These are phyloP conservation scores for Mamestra configurata DNA, from an alignment of 1,140 invertebrate genomes.

Conservation along the genomic window DNA sequence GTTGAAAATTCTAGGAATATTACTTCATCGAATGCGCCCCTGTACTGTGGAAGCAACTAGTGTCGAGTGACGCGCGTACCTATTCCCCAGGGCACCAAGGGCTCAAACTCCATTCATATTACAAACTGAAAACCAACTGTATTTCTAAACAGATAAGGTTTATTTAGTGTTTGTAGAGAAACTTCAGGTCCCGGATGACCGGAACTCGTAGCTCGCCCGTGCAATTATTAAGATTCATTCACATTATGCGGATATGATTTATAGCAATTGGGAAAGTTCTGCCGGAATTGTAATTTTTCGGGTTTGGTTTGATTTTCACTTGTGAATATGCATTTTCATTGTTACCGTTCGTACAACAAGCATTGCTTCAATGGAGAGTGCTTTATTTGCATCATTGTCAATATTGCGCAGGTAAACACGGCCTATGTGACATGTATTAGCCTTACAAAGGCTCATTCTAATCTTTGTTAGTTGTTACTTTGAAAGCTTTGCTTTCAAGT, in stretches of 20 bases:
- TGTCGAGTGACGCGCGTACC: not conserved
- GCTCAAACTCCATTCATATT: constrained; percentile 5
- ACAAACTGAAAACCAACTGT: constrained; percentile 21
- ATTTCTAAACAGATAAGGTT: not conserved
- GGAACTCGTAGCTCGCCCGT: constrained; percentile 20
- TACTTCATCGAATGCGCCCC: not conserved
- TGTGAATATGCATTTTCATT: not conserved
- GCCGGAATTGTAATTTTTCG: not conserved
- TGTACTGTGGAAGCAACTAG: constrained; percentile 47
- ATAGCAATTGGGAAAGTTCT: not conserved
- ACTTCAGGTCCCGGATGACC: constrained; percentile 30
- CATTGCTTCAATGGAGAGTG: too few species aligned
- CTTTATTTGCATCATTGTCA: too few species aligned
- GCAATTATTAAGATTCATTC: constrained; percentile 37
- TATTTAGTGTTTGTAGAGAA: not conserved
- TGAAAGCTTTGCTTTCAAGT: too few species aligned
- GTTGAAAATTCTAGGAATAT: constrained; percentile 26
- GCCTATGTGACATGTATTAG: too few species aligned
- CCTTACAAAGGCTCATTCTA: too few species aligned
- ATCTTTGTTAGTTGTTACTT: too few species aligned
- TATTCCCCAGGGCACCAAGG: not conserved
- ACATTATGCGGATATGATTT: constrained; percentile 25
- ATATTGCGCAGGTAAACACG: too few species aligned
- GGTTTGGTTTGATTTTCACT: not conserved
- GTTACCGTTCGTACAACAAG: too few species aligned